A percentile compares a stretch with the other conserved stretches of the same genome.
phyloP scores from a whole-genome alignment of 2,797 vertebrate species.

The Crocodylus rhombifer region DNA sequence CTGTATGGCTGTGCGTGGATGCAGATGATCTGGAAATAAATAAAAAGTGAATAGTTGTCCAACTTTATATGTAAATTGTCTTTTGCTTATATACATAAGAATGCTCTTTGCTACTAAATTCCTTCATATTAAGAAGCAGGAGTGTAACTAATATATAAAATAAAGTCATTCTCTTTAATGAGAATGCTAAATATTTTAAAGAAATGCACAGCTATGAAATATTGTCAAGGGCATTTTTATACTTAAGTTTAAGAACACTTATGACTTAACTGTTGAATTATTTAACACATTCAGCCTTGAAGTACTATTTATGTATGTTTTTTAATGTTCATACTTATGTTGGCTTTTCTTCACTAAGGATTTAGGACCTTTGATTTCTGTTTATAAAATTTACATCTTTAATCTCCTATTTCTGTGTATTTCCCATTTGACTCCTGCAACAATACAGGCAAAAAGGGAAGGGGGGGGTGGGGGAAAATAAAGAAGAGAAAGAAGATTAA shows the following conservation, averaged over 20 bases:
- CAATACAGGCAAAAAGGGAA: conserved; percentile 70
- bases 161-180: conserved; percentile 89
- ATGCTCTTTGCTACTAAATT: conserved; percentile 82
- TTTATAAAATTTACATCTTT: conserved; percentile 89
- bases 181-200: conserved; percentile 92
- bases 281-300: conserved; percentile 86
- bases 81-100: conserved; percentile 84
- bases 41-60: conserved; percentile 83
- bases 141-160: conserved; percentile 89
- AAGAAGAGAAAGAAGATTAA: not conserved
- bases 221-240: conserved; percentile 90
- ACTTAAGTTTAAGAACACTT: conserved; percentile 90
- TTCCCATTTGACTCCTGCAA: conserved; percentile 75
- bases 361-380: conserved; percentile 86
- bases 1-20: conserved; percentile 77
- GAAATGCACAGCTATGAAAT: conserved; percentile 86
- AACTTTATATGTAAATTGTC: conserved; percentile 86
- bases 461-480: not conserved
- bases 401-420: conserved; percentile 81
- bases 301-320: conserved; percentile 87
- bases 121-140: conserved; percentile 85
- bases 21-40: conserved; percentile 82
- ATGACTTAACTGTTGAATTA: conserved; percentile 88
- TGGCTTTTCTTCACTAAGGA: conserved; percentile 85
- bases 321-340: conserved; percentile 86